Evolutionary conservation across 2,888 invertebrate genomes (phyloP).

Genomic region (Pachydiplax longipennis): DNA sequence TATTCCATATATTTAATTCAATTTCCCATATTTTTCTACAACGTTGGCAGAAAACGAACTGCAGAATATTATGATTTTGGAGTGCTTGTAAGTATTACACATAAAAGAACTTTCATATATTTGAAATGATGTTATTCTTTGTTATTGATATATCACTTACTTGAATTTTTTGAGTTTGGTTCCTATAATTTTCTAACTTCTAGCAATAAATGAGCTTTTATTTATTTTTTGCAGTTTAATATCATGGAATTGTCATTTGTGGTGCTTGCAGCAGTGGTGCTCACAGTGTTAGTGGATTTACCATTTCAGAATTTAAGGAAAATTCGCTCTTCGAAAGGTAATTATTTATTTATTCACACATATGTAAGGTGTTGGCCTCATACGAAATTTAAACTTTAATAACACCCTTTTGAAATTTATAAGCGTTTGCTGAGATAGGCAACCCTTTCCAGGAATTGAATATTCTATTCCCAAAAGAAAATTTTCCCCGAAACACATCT

Average conservation of each 20-base stretch:
- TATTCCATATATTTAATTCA: slow-evolving; percentile 75
- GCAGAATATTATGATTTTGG: slow-evolving; percentile 67
- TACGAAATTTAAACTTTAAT: too few relatives aligned
- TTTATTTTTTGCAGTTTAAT: slow-evolving; percentile 62
- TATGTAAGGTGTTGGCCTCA: not conserved
- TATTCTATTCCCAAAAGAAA: too few relatives aligned
- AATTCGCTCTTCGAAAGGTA: slow-evolving; percentile 53
- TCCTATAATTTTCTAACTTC: too few relatives aligned
- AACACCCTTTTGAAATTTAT: too few relatives aligned
- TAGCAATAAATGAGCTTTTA: not conserved
- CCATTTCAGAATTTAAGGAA: slow-evolving; percentile 67
- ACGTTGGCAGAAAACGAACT: slow-evolving; percentile 69
- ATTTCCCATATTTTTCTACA: slow-evolving; percentile 75
- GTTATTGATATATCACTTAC: too few relatives aligned
- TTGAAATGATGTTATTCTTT: not conserved
- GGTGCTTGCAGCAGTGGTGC: slow-evolving; percentile 60
- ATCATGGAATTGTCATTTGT: slow-evolving; percentile 63
- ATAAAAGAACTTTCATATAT: not conserved
- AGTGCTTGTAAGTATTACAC: slow-evolving; percentile 61
- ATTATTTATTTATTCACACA: not conserved
- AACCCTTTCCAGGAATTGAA: too few relatives aligned
- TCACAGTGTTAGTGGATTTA: slow-evolving; percentile 67
- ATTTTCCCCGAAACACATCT: too few relatives aligned
- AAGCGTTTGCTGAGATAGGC: too few relatives aligned
- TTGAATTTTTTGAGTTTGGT: not conserved